phyloP scores from a whole-genome alignment of 2,797 vertebrate genomes.

The Hydrolagus colliei region DNA sequence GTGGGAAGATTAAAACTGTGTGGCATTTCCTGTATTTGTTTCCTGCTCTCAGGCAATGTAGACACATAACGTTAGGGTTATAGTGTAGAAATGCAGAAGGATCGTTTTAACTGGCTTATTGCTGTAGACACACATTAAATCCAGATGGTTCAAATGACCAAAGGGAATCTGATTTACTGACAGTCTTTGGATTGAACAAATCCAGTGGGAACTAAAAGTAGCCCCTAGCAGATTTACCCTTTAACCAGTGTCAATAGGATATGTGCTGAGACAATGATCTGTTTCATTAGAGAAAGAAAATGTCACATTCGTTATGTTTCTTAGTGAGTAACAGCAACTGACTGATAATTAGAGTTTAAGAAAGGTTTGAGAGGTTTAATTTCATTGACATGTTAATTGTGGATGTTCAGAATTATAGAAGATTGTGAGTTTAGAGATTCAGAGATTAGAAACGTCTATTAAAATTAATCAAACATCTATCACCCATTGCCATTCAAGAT shows the following conservation, averaged over 20 bases:
- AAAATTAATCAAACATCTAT: no score
- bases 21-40: conserved; percentile 16
- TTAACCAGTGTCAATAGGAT: conserved; percentile 26
- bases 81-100: not conserved
- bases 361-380: conserved; percentile 6
- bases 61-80: conserved; percentile 1
- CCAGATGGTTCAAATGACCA: conserved; percentile 26
- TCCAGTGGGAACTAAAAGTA: conserved; percentile 4
- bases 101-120: not conserved
- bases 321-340: not conserved
- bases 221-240: not conserved
- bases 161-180: conserved; percentile 13
- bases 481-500: no score
- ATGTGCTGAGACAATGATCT: conserved; percentile 27
- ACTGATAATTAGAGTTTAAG: conserved; percentile 14
- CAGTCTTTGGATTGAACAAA: conserved; percentile 24
- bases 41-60: conserved; percentile 12
- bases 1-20: conserved; percentile 17
- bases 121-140: conserved; percentile 1
- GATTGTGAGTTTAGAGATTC: not conserved
- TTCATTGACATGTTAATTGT: not conserved
- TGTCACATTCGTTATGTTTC: not conserved
- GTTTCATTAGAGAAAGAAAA: conserved; percentile 2
- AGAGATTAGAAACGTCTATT: no score
- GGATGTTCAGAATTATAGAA: not conserved